These are phyloP conservation scores for Ondatra zibethicus DNA, from an alignment of 2,113 vertebrate genomes.

Conservation along the genomic window DNA sequence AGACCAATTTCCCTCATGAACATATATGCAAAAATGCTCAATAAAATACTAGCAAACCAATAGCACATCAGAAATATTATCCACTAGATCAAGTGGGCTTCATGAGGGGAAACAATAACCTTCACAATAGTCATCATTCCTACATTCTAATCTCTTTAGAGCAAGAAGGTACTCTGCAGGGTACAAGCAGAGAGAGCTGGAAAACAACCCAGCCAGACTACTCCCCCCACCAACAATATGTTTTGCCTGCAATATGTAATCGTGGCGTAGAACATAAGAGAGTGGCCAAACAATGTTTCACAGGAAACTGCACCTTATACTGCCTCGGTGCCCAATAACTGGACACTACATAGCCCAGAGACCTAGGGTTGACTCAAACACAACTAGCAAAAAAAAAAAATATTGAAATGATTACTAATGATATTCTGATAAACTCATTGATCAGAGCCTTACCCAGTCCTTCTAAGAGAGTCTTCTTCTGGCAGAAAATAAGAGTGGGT, in stretches of 20 bases:
- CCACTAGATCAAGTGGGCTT: not conserved
- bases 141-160: not conserved
- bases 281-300: not conserved
- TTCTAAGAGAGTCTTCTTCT: not conserved
- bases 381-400: not conserved
- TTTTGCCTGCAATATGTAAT: not conserved
- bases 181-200: not conserved
- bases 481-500: not conserved
- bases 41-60: not conserved
- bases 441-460: not conserved
- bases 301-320: fast-evolving
- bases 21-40: no score
- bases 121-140: not conserved
- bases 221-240: not conserved
- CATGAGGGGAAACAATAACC: not conserved
- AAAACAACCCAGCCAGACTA: not conserved
- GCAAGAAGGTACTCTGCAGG: not conserved
- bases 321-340: not conserved
- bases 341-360: not conserved
- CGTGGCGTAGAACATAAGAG: not conserved
- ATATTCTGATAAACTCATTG: not conserved
- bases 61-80: not conserved
- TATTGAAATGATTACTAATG: not conserved
- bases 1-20: not conserved
- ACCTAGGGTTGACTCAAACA: not conserved